phyloP scores from a whole-genome alignment of 2,888 invertebrate species.

The Macrophya alboannulata region DNA sequence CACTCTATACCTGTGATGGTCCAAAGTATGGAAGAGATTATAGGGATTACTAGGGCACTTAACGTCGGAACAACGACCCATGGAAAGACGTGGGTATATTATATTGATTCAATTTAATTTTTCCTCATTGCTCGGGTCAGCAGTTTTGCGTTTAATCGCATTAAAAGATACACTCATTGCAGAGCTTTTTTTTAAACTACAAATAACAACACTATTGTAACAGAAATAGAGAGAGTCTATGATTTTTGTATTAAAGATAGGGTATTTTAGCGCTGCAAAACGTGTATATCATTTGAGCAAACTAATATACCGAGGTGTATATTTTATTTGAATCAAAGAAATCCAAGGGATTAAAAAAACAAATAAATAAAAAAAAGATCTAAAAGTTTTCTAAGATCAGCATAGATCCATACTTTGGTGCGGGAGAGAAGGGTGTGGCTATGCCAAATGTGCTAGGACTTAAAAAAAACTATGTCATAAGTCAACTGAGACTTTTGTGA shows the following conservation, averaged over 20 bases:
- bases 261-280: neutral
- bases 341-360: slow-evolving; percentile 1
- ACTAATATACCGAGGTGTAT: neutral
- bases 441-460: slow-evolving; percentile 71
- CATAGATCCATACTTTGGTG: slow-evolving; percentile 79
- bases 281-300: slow-evolving; percentile 46
- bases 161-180: slow-evolving; percentile 67
- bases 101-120: slow-evolving; percentile 59
- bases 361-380: slow-evolving; percentile 35
- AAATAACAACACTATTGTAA: neutral
- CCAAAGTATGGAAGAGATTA: slow-evolving; percentile 78
- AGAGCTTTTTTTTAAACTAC: slow-evolving; percentile 68
- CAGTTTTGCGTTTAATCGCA: slow-evolving; percentile 60
- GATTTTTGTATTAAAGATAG: neutral
- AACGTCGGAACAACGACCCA: slow-evolving; percentile 64
- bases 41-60: slow-evolving; percentile 71
- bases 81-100: slow-evolving; percentile 57
- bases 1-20: slow-evolving; percentile 78
- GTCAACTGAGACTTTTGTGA: slow-evolving; percentile 78
- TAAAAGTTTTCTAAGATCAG: slow-evolving; percentile 74
- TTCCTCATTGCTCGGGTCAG: slow-evolving; percentile 62
- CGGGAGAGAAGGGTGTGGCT: slow-evolving; percentile 79
- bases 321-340: neutral
- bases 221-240: neutral
- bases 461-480: slow-evolving; percentile 71